Percentiles rank a stretch among this genome's conserved stretches.
Conservation (phyloP, 1,140 invertebrate genomes). For the Neodiprion pinetum region DNA sequence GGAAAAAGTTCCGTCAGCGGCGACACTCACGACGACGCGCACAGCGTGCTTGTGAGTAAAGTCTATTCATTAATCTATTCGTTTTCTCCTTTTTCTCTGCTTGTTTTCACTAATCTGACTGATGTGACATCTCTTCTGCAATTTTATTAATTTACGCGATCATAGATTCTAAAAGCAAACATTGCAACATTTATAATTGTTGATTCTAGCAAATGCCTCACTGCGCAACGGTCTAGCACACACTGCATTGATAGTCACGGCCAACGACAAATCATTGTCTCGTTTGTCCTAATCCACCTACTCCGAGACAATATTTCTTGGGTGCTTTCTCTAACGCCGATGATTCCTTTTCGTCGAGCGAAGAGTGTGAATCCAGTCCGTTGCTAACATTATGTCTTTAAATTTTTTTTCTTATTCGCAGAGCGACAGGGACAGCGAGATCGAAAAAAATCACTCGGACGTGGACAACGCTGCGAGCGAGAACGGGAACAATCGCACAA, state of each 20-base stretch:
- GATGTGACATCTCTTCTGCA: too few species aligned
- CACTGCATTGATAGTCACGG: too few species aligned
- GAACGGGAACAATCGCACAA: conserved; percentile 44
- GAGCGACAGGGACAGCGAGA: conserved; percentile 70
- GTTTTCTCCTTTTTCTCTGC: neutral
- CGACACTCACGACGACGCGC: conserved; percentile 74
- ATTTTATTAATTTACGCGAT: too few species aligned
- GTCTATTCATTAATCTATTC: conserved; percentile 10
- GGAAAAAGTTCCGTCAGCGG: conserved; percentile 76
- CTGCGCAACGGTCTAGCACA: too few species aligned
- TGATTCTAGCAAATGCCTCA: too few species aligned
- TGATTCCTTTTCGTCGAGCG: neutral
- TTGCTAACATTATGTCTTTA: conserved; percentile 11
- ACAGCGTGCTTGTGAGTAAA: conserved; percentile 71
- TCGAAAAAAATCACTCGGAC: conserved; percentile 71
- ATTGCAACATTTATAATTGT: too few species aligned
- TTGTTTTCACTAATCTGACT: neutral
- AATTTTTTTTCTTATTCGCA: conserved; percentile 50
- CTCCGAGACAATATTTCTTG: neutral
- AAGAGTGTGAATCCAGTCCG: neutral
- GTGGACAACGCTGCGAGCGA: conserved; percentile 61
- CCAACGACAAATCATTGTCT: neutral
- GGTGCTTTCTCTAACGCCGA: neutral
- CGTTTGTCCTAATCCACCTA: conserved; percentile 6
- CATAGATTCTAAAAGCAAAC: too few species aligned